Percentiles rank a stretch among this genome's conserved stretches.
Evolutionary conservation across 2,888 invertebrate species (phyloP).

Genomic region (Chloromyia formosa): DNA sequence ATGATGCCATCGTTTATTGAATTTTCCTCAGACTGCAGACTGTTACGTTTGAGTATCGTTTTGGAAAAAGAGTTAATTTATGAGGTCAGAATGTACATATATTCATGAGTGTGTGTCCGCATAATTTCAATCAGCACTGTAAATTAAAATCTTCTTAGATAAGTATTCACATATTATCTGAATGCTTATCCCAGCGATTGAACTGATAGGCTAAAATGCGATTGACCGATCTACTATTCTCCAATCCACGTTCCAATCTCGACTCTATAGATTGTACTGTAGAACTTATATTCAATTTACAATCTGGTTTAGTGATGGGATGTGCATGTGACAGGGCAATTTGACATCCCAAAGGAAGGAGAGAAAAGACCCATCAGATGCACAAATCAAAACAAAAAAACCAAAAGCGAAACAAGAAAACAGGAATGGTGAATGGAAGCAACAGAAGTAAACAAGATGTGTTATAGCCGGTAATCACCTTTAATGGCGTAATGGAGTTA

Average conservation of each 20-base stretch:
- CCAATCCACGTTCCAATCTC: conserved; percentile 1
- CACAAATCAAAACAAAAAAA: no score
- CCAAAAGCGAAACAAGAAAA: no score
- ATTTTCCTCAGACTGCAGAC: no score
- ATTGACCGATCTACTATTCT: conserved; percentile 30
- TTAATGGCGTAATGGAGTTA: conserved; percentile 39
- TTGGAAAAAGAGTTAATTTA: no score
- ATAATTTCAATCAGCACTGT: not conserved
- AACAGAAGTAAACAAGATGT: conserved; percentile 36
- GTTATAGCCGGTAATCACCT: conserved; percentile 37
- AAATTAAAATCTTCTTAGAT: not conserved
- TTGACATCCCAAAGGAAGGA: conserved; percentile 21
- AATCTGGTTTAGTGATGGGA: conserved; percentile 34
- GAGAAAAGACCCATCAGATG: not conserved
- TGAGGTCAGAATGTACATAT: no score
- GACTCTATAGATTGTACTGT: not conserved
- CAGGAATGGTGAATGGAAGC: conserved; percentile 6
- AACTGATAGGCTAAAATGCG: conserved; percentile 27
- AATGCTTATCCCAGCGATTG: conserved; percentile 22
- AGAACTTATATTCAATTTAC: conserved; percentile 27
- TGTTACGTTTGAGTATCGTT: no score
- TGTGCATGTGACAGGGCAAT: conserved; percentile 41
- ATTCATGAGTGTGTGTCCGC: no score
- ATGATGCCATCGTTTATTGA: no score
- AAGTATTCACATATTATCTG: no score